Percentiles rank a stretch among this genome's conserved stretches.
phyloP scores from a whole-genome alignment of 2,888 invertebrate genomes.

The Ennomos quercinarius region DNA sequence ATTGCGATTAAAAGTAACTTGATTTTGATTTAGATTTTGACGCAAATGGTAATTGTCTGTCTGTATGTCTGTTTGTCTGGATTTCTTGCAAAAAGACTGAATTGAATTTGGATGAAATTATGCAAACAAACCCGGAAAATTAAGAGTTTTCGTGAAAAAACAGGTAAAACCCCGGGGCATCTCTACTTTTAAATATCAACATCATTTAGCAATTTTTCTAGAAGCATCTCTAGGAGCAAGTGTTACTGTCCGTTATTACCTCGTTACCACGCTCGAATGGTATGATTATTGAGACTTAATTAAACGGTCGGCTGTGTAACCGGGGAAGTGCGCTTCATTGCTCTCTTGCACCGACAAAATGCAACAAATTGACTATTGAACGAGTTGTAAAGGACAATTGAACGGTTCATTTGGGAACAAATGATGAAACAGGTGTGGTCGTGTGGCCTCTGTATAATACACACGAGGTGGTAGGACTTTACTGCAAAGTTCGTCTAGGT shows the following conservation, averaged over 20 bases:
- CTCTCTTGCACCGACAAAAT: conserved; percentile 50
- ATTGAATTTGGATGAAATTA: too few species aligned
- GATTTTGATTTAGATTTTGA: too few species aligned
- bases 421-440: conserved; percentile 27
- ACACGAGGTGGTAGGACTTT: too few species aligned
- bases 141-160: too few species aligned
- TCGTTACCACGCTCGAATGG: conserved; percentile 45
- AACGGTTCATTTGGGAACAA: conserved; percentile 42
- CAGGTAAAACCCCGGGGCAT: too few species aligned
- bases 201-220: conserved; percentile 3
- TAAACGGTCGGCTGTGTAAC: conserved; percentile 42
- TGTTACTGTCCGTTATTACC: conserved; percentile 35
- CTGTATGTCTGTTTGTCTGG: too few species aligned
- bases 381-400: conserved; percentile 40
- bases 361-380: conserved; percentile 44
- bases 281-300: conserved; percentile 44
- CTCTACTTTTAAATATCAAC: neutral
- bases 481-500: too few species aligned
- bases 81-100: too few species aligned
- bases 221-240: conserved; percentile 15
- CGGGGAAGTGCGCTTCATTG: conserved; percentile 59
- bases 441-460: conserved; percentile 1
- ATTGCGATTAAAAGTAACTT: too few species aligned
- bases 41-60: too few species aligned
- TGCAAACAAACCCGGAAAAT: too few species aligned